These are phyloP conservation scores for Caracal caracal DNA, from an alignment of 2,113 vertebrate species.

Conservation along the genomic window DNA sequence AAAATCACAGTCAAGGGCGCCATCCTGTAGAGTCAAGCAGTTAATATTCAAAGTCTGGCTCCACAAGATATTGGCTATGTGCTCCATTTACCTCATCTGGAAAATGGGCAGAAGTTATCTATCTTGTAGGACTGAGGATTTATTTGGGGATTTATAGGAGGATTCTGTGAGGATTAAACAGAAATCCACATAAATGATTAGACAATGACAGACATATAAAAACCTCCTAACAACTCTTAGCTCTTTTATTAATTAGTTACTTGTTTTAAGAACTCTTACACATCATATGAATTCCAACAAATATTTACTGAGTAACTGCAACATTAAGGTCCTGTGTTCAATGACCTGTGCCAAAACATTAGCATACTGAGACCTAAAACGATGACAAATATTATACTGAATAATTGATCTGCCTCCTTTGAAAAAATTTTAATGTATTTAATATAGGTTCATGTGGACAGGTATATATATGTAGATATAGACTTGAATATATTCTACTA, in stretches of 20 bases:
- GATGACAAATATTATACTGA: neutral
- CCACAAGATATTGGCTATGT: neutral
- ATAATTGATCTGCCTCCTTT: neutral
- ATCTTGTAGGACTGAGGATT: neutral
- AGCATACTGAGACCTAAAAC: neutral
- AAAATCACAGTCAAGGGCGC: neutral
- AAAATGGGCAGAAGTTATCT: neutral
- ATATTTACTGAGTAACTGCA: conserved; percentile 17
- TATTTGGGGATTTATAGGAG: neutral
- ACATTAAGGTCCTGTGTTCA: neutral
- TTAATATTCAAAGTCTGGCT: neutral
- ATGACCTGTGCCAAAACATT: neutral
- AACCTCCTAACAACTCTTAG: neutral
- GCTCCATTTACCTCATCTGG: neutral
- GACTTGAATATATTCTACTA: neutral
- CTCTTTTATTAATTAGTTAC: neutral
- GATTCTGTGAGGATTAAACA: neutral
- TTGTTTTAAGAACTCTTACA: neutral
- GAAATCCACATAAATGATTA: neutral
- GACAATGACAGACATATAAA: neutral
- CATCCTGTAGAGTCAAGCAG: too few relatives aligned
- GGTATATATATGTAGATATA: neutral
- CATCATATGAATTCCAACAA: neutral
- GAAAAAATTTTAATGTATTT: neutral
- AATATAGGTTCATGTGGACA: neutral